Percentiles rank a stretch among this genome's conserved stretches.
Evolutionary conservation across 2,888 invertebrate genomes (phyloP).

Genomic region (Lydus trimaculatus): DNA sequence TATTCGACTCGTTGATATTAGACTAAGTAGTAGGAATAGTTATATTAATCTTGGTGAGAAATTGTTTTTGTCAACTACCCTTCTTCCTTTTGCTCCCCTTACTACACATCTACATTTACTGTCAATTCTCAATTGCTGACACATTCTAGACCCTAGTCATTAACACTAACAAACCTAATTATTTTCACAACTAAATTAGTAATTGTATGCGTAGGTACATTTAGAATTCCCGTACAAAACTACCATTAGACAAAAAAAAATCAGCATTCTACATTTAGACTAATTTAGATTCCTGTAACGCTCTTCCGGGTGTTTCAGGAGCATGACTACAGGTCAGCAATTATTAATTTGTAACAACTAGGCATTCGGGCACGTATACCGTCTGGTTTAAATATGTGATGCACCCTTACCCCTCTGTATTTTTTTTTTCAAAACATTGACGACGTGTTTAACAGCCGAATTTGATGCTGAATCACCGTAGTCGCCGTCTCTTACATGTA

Average conservation of each 20-base stretch:
- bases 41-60: constrained; percentile 45
- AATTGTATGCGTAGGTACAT: neutral
- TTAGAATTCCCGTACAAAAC: neutral
- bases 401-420: constrained; percentile 9
- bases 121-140: neutral
- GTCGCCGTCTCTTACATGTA: constrained; percentile 25
- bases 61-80: constrained; percentile 19
- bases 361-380: constrained; percentile 6
- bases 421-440: constrained; percentile 22
- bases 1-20: constrained; percentile 49
- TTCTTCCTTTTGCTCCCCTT: neutral
- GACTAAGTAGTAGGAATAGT: constrained; percentile 44
- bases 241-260: neutral
- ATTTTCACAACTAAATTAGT: neutral
- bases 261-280: neutral
- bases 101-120: neutral
- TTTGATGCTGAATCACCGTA: constrained; percentile 28
- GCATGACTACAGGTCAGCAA: neutral
- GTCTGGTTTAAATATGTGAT: neutral
- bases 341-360: constrained; percentile 16
- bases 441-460: constrained; percentile 29
- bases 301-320: neutral
- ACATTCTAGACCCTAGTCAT: neutral
- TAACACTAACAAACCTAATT: constrained; percentile 5
- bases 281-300: constrained; percentile 1